A percentile compares a stretch with the other conserved stretches of the same genome.
Evolutionary conservation across 2,797 vertebrate species (phyloP).

Genomic region (Perodicticus potto): DNA sequence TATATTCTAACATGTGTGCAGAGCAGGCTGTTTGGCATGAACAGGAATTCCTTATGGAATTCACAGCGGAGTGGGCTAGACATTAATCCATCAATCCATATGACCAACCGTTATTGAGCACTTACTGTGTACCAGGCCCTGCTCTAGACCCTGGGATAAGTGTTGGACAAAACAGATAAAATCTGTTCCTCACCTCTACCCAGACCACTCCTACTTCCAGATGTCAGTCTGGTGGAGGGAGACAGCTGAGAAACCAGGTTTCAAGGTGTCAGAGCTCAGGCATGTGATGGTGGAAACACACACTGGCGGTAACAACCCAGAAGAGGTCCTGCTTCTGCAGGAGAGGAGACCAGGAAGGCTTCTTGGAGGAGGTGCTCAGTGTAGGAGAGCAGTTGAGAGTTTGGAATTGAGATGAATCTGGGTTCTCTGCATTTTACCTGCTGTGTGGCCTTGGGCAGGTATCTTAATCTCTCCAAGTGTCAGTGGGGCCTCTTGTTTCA

Average conservation of each 20-base stretch:
- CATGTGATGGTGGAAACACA: background rate
- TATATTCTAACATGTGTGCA: background rate
- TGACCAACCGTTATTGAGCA: background rate
- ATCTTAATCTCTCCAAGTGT: background rate
- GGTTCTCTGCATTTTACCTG: background rate
- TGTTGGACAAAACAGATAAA: background rate
- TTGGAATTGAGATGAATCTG: background rate
- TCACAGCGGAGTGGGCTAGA: background rate
- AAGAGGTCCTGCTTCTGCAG: background rate
- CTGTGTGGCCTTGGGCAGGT: background rate
- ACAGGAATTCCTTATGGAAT: background rate
- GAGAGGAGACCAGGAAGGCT: background rate
- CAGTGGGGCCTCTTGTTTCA: background rate
- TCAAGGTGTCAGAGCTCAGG: background rate
- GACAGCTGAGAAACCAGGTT: background rate
- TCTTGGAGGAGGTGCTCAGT: background rate
- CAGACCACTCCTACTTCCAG: background rate
- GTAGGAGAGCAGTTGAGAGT: background rate
- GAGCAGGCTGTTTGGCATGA: background rate
- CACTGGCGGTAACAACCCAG: background rate
- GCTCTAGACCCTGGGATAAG: background rate
- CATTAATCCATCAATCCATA: accelerated
- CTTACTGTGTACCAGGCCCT: background rate
- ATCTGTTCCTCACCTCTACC: background rate
- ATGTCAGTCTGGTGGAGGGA: background rate